Conservation (phyloP, 2,113 vertebrate genomes). For the Tyto alba region DNA sequence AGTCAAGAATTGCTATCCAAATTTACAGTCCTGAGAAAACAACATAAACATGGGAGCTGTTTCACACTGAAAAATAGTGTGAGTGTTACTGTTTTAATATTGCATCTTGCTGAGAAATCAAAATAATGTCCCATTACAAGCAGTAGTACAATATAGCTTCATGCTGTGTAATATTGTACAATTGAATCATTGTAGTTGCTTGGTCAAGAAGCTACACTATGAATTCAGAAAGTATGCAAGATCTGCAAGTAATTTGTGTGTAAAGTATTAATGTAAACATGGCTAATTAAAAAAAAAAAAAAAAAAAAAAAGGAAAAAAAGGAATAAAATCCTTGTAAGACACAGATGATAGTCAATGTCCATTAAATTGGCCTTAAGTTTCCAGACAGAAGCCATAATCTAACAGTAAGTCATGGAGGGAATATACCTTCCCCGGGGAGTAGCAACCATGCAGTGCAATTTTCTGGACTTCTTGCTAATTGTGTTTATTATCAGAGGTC, state of each 20-base stretch:
- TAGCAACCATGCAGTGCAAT: not conserved
- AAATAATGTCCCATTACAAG: not conserved
- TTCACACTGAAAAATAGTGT: not conserved
- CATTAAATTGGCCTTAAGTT: not conserved
- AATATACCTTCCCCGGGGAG: not conserved
- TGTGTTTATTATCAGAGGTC: not conserved
- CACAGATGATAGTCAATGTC: not conserved
- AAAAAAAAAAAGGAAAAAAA: not conserved
- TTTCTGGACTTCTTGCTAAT: not conserved
- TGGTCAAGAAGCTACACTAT: not conserved
- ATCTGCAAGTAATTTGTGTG: fast-evolving
- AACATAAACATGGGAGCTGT: not conserved
- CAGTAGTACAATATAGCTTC: not conserved
- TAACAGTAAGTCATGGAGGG: not conserved
- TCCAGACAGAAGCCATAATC: not conserved
- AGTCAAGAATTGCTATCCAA: not conserved
- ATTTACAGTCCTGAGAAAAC: not conserved
- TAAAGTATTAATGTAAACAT: not conserved
- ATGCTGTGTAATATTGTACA: not conserved
- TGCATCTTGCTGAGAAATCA: not conserved
- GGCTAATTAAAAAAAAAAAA: not conserved
- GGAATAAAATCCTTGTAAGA: not conserved
- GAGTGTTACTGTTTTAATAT: not conserved
- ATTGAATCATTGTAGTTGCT: not conserved
- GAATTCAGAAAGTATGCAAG: not conserved